A percentile compares a stretch with the other conserved stretches of the same genome.
Conservation (phyloP, 2,888 invertebrate species). For the Pseudolycoriella hygida region DNA sequence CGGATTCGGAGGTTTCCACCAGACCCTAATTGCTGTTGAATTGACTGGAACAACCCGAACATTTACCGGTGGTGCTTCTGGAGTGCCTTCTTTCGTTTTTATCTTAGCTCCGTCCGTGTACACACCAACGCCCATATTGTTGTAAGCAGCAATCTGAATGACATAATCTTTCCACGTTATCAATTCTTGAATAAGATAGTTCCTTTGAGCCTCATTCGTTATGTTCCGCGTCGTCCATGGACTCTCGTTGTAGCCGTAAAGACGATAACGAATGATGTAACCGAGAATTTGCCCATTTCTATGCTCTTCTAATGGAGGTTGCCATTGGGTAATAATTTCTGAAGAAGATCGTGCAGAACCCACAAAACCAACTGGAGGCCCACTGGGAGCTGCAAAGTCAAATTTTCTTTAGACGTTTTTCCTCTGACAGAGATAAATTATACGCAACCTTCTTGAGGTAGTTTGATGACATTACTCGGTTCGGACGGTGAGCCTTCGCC, state of each 20-base stretch:
- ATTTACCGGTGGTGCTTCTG: slow-evolving; percentile 79
- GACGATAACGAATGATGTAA: slow-evolving; percentile 77
- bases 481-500: slow-evolving; percentile 87
- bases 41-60: slow-evolving; percentile 61
- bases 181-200: slow-evolving; percentile 76
- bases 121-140: slow-evolving; percentile 88
- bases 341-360: slow-evolving; percentile 88
- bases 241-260: slow-evolving; percentile 80
- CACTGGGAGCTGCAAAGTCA: slow-evolving; percentile 64
- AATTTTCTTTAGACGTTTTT: neutral
- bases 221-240: slow-evolving; percentile 87
- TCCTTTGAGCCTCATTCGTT: slow-evolving; percentile 81
- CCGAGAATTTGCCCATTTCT: slow-evolving; percentile 90
- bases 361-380: slow-evolving; percentile 86
- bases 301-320: slow-evolving; percentile 84
- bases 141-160: slow-evolving; percentile 91
- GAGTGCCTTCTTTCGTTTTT: slow-evolving; percentile 90
- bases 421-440: slow-evolving; percentile 19
- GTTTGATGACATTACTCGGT: slow-evolving; percentile 71
- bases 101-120: slow-evolving; percentile 83
- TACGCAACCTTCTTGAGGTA: slow-evolving; percentile 98
- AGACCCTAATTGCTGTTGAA: slow-evolving; percentile 67
- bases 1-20: slow-evolving; percentile 94
- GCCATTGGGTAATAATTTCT: slow-evolving; percentile 95
- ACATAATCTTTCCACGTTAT: slow-evolving; percentile 97